Evolutionary conservation across 2,888 invertebrate genomes (phyloP).

Genomic region (Julus scandinavius): DNA sequence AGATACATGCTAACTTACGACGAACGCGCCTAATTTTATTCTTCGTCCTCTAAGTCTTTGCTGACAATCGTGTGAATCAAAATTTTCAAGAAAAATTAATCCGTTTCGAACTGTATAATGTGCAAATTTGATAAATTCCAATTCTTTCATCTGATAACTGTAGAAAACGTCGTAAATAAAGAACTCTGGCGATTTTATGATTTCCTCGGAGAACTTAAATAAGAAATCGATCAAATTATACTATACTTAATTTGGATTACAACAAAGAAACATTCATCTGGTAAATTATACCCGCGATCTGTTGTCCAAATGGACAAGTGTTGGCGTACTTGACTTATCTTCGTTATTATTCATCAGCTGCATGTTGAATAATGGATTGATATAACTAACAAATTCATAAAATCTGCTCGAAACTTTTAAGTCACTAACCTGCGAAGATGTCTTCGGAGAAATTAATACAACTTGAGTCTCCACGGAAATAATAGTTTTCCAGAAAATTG

Average conservation of each 20-base stretch:
- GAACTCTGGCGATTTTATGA: not conserved
- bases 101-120: not conserved
- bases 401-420: not conserved
- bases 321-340: not conserved
- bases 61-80: not conserved
- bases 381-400: not conserved
- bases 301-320: not conserved
- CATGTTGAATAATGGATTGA: not conserved
- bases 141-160: not conserved
- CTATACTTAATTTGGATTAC: not conserved
- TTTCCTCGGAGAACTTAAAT: not conserved
- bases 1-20: not conserved
- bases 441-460: not conserved
- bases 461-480: not conserved
- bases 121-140: slow-evolving; percentile 29
- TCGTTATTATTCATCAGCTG: not conserved
- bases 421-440: not conserved
- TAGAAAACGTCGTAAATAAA: slow-evolving; percentile 41
- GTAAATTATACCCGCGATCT: not conserved
- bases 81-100: slow-evolving; percentile 9
- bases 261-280: not conserved
- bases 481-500: not conserved
- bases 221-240: not conserved
- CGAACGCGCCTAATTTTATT: not conserved
- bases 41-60: slow-evolving; percentile 3